Conservation (phyloP, 2,797 vertebrate genomes). For the Masticophis lateralis region DNA sequence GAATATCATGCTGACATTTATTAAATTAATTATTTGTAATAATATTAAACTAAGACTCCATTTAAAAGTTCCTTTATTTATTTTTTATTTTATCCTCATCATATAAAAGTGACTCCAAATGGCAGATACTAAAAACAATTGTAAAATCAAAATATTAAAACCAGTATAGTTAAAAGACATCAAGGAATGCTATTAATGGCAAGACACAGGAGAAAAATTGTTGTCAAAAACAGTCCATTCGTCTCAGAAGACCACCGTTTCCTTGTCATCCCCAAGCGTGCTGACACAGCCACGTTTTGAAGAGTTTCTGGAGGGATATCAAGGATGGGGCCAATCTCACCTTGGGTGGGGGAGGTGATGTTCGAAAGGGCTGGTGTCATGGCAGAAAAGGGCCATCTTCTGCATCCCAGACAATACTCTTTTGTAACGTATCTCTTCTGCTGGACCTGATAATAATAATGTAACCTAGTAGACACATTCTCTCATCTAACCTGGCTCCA, state of each 20-base stretch:
- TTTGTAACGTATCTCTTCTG: neutral
- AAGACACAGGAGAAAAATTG: neutral
- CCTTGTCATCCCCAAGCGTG: neutral
- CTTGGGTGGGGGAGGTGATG: neutral
- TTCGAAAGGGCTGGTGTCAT: neutral
- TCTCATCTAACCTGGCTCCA: neutral
- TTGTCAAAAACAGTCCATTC: neutral
- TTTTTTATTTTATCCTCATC: neutral
- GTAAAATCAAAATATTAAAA: neutral
- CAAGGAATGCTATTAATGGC: neutral
- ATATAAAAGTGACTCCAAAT: neutral
- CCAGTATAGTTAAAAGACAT: neutral
- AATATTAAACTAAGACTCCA: neutral
- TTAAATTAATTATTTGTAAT: conserved; percentile 24
- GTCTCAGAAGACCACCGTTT: neutral
- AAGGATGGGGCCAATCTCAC: neutral
- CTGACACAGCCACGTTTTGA: neutral
- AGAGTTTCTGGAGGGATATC: neutral
- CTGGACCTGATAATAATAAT: neutral
- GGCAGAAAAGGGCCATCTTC: neutral
- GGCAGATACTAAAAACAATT: neutral
- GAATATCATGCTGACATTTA: conserved; percentile 11
- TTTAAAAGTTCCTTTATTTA: neutral
- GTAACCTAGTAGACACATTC: neutral
- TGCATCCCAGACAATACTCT: neutral